These are phyloP conservation scores for Sarcophilus harrisii DNA, from an alignment of 2,797 vertebrate genomes.

Conservation along the genomic window DNA sequence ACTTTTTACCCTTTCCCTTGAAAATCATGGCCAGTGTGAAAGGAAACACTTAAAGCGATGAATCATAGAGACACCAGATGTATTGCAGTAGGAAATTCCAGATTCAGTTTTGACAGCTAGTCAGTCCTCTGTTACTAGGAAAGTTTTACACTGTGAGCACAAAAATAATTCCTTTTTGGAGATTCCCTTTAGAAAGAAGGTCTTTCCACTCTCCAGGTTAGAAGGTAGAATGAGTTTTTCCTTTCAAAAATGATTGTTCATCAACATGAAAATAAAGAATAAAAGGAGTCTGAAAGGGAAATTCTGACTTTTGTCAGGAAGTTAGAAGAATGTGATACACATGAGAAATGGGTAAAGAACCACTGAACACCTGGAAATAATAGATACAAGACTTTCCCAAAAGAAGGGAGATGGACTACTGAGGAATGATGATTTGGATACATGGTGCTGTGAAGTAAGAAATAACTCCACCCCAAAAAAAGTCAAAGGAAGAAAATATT, in stretches of 20 bases:
- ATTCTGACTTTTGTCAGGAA: background rate
- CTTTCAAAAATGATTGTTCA: background rate
- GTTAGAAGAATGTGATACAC: background rate
- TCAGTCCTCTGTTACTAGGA: constrained; percentile 52
- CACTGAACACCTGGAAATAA: background rate
- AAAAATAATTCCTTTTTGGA: background rate
- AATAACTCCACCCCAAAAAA: background rate
- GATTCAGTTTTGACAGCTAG: constrained; percentile 46
- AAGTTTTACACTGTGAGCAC: constrained; percentile 17
- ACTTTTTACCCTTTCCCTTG: background rate
- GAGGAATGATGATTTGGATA: background rate
- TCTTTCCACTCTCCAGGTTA: background rate
- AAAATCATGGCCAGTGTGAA: background rate
- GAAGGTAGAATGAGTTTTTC: background rate
- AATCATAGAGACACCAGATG: background rate
- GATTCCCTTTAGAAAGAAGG: background rate
- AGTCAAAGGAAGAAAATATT: background rate
- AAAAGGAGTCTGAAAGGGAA: background rate
- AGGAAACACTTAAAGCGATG: background rate
- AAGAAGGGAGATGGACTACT: background rate
- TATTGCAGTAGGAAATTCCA: constrained; percentile 34
- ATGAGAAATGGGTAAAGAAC: background rate
- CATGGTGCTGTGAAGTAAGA: background rate
- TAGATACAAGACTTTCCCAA: background rate
- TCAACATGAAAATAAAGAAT: background rate